phyloP scores from a whole-genome alignment of 2,113 vertebrate species.

The Cyrtonyx montezumae region DNA sequence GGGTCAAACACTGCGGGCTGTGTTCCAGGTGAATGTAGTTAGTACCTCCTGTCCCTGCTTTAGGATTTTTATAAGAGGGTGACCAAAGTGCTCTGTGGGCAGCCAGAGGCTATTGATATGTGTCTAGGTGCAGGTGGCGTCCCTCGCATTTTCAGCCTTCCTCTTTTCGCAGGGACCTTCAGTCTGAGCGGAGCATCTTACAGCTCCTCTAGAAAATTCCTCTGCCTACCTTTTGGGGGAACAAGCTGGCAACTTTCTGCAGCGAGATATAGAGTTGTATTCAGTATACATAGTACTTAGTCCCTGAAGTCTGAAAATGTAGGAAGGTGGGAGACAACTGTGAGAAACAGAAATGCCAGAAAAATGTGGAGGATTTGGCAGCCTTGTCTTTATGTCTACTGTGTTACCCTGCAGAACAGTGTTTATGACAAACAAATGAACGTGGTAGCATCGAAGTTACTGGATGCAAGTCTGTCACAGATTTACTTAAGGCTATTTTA shows the following conservation, averaged over 20 bases:
- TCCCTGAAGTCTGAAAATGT: constrained; percentile 64
- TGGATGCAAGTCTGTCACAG: neutral
- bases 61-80: neutral
- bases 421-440: constrained; percentile 47
- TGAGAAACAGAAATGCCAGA: constrained; percentile 68
- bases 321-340: constrained; percentile 74
- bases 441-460: neutral
- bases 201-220: neutral
- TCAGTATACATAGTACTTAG: constrained; percentile 48
- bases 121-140: neutral
- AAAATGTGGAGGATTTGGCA: constrained; percentile 71
- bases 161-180: neutral
- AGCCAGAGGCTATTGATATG: neutral
- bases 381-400: constrained; percentile 46
- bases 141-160: neutral
- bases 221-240: neutral
- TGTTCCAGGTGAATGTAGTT: neutral
- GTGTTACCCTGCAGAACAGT: constrained; percentile 42
- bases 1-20: neutral
- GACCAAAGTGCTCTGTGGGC: neutral
- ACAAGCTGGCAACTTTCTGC: neutral
- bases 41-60: neutral
- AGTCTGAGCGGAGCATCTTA: neutral
- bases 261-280: constrained; percentile 20
- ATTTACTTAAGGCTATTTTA: neutral